Conservation (phyloP, 2,113 vertebrate genomes). For the Phalacrocorax aristotelis region DNA sequence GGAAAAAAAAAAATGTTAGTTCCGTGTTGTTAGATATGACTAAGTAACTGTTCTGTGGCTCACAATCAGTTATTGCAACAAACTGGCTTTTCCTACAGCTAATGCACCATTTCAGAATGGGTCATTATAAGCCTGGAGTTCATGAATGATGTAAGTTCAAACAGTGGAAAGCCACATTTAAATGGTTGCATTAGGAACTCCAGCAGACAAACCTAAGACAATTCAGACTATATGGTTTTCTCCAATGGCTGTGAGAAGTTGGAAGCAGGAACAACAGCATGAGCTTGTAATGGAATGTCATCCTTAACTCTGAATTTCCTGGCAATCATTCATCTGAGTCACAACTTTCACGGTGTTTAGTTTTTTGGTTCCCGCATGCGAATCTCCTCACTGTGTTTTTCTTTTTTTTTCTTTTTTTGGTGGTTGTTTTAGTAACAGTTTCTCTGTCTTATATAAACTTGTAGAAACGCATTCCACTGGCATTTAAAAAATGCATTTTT, state of each 20-base stretch:
- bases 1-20: neutral
- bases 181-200: neutral
- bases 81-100: neutral
- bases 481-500: neutral
- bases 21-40: neutral
- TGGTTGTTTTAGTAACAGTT: neutral
- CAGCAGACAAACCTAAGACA: neutral
- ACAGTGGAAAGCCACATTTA: neutral
- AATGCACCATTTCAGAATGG: neutral
- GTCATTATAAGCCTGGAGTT: neutral
- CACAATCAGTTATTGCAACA: neutral
- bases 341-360: neutral
- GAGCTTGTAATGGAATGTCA: neutral
- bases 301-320: neutral
- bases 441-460: neutral
- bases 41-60: neutral
- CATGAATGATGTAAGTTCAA: neutral
- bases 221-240: neutral
- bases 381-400: neutral
- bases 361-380: neutral
- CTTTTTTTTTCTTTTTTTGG: neutral
- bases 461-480: accelerated
- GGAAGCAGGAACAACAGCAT: neutral
- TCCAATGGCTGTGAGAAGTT: neutral
- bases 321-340: neutral